These are phyloP conservation scores for Perognathus longimembris DNA, from an alignment of 2,113 vertebrate species.

Conservation along the genomic window DNA sequence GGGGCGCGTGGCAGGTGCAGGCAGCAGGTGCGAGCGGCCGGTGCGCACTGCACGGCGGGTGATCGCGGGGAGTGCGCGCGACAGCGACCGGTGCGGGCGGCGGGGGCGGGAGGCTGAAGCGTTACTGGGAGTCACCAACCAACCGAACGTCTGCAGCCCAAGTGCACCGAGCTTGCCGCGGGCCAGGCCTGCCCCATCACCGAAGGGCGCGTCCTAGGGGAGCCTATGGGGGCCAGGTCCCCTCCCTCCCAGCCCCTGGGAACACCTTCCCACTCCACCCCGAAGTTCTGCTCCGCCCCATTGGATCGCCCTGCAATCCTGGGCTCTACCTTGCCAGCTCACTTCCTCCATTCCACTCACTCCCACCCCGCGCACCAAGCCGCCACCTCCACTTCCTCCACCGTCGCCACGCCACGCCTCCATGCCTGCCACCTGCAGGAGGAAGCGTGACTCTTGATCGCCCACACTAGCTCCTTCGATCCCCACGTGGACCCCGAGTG, in stretches of 20 bases:
- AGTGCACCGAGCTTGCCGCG: rapidly evolving
- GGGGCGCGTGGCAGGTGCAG: neutral
- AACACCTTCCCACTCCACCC: neutral
- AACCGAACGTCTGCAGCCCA: too few species aligned
- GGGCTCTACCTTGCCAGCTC: rapidly evolving
- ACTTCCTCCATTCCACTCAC: neutral
- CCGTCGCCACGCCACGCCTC: neutral
- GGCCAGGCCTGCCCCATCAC: rapidly evolving
- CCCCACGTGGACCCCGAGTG: neutral
- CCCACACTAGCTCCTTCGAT: too few species aligned
- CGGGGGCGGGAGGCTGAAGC: too few species aligned
- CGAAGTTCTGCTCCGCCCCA: neutral
- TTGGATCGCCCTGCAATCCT: neutral
- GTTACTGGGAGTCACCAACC: too few species aligned
- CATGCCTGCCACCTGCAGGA: rapidly evolving
- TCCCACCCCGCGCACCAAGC: rapidly evolving
- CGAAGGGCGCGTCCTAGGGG: rapidly evolving
- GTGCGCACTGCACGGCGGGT: neutral
- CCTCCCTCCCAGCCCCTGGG: neutral
- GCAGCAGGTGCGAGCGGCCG: neutral
- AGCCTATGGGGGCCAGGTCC: neutral
- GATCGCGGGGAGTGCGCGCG: neutral
- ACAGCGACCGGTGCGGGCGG: too few species aligned
- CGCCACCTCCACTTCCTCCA: neutral
- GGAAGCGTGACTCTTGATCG: neutral